These are phyloP conservation scores for Rhynchonycteris naso DNA, from an alignment of 2,797 vertebrate species.

Conservation along the genomic window DNA sequence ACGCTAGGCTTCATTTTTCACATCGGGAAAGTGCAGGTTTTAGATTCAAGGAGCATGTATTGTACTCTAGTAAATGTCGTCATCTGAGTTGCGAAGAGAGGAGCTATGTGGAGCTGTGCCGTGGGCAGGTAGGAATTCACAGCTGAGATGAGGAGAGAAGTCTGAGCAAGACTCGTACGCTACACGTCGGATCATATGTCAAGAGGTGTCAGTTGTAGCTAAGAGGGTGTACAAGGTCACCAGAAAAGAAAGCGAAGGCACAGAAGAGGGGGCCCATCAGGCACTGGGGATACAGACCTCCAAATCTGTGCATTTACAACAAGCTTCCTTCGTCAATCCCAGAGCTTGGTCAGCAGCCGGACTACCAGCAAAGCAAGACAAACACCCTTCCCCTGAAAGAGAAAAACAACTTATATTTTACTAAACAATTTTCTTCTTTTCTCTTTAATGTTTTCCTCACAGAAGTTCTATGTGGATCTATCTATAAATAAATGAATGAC, in stretches of 20 bases:
- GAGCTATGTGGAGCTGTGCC: not conserved
- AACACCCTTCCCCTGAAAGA: not conserved
- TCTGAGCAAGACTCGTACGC: not conserved
- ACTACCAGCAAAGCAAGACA: not conserved
- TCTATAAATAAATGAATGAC: not conserved
- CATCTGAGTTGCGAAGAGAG: constrained; percentile 5
- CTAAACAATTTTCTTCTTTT: not conserved
- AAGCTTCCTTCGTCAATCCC: not conserved
- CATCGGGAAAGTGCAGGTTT: not conserved
- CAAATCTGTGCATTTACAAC: not conserved
- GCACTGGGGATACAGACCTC: accelerated
- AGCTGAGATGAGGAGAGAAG: not conserved
- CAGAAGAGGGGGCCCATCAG: accelerated
- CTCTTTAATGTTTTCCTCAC: not conserved
- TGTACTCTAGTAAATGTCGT: not conserved
- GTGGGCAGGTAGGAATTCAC: not conserved
- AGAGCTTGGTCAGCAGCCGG: not conserved
- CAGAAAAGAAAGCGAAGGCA: not conserved
- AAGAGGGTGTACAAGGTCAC: not conserved
- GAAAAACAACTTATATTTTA: not conserved
- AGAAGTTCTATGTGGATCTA: not conserved
- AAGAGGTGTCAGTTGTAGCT: not conserved
- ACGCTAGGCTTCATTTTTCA: not conserved
- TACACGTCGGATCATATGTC: not conserved
- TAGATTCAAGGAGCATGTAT: not conserved